These are phyloP conservation scores for Epsilonema sp. DNA, from an alignment of 2,888 invertebrate genomes.

Conservation along the genomic window DNA sequence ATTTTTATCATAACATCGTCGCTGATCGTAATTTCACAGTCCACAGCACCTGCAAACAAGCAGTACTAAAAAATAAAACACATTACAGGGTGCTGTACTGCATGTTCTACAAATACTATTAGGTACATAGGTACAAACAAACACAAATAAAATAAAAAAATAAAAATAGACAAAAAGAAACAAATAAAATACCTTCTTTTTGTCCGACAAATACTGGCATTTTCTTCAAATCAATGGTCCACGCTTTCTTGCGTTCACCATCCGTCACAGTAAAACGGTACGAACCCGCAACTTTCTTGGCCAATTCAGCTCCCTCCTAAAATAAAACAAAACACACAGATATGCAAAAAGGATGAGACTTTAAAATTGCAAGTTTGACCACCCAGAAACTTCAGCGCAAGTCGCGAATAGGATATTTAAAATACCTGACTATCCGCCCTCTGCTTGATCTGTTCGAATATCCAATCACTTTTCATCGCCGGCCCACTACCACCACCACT, in stretches of 20 bases:
- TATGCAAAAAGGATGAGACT: no score
- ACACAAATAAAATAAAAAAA: no score
- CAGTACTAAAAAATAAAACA: no score
- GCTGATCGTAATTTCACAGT: slow-evolving; percentile 48
- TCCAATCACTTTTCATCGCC: slow-evolving; percentile 52
- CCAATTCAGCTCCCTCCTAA: slow-evolving; percentile 55
- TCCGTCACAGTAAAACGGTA: slow-evolving; percentile 74
- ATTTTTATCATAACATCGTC: slow-evolving; percentile 71
- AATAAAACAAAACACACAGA: neutral
- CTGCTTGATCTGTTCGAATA: slow-evolving; percentile 57
- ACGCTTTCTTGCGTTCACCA: slow-evolving; percentile 55
- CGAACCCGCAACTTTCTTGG: slow-evolving; percentile 56
- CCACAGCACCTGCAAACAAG: slow-evolving; percentile 14
- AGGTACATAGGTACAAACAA: no score
- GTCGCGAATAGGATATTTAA: no score
- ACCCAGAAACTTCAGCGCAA: no score
- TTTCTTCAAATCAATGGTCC: slow-evolving; percentile 76
- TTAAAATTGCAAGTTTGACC: no score
- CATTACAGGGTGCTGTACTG: no score
- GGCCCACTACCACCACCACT: slow-evolving; percentile 20
- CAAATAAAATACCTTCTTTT: slow-evolving; percentile 9
- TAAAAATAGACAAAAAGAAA: neutral
- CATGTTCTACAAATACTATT: no score
- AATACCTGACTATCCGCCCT: no score
- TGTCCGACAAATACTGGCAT: slow-evolving; percentile 14